These are phyloP conservation scores for Eupithecia dodoneata DNA, from an alignment of 2,888 invertebrate genomes.

Conservation along the genomic window DNA sequence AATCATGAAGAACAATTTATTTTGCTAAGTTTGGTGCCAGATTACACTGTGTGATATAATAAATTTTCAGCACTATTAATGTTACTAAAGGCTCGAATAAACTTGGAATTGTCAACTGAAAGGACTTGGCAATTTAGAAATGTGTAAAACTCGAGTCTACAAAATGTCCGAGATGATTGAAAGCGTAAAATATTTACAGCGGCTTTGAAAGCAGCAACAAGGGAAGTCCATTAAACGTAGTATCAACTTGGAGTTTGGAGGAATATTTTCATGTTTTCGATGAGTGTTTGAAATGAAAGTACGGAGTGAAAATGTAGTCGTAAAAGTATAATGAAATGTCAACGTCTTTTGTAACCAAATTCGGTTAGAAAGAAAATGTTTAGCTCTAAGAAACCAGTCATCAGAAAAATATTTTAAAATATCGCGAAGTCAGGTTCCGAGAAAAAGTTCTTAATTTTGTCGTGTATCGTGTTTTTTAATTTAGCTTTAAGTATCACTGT, in stretches of 20 bases:
- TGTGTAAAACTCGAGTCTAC: constrained; percentile 9
- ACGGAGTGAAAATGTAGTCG: constrained; percentile 45
- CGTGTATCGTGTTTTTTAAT: not conserved
- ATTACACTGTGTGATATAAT: not conserved
- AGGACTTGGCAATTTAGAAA: not conserved
- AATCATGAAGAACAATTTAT: too few relatives aligned
- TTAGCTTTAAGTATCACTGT: not conserved
- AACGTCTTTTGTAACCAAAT: not conserved
- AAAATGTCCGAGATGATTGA: constrained; percentile 25
- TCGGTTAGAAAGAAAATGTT: not conserved
- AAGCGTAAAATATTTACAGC: constrained; percentile 31
- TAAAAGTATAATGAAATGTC: not conserved
- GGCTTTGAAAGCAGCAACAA: constrained; percentile 42
- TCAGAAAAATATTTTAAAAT: not conserved
- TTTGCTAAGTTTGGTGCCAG: not conserved
- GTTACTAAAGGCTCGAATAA: not conserved
- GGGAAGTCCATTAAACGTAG: constrained; percentile 51
- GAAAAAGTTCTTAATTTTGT: not conserved
- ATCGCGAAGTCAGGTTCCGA: not conserved
- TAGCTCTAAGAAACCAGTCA: not conserved
- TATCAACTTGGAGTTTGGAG: constrained; percentile 41
- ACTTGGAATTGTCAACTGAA: not conserved
- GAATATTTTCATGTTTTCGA: constrained; percentile 55
- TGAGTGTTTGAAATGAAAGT: constrained; percentile 52
- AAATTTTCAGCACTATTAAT: not conserved